Base-by-base conservation (phyloP, 2,113 vertebrate species). In the Brachyistius frenatus region DNA sequence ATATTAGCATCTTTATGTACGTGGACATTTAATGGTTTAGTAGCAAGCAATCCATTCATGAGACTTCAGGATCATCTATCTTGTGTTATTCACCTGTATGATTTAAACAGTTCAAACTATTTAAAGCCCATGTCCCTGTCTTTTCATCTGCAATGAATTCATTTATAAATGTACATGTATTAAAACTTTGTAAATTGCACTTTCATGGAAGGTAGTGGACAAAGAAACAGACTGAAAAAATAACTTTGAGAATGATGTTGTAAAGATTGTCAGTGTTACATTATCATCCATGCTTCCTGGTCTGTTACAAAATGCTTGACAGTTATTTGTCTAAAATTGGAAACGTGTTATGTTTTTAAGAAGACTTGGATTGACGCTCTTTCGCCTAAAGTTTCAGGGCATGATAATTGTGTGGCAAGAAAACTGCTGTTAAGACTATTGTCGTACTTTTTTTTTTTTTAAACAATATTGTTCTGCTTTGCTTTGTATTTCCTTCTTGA, bases 271-370 rank as follows among this genome's bases (percentile, higher is more conserved):
- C 53, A 73, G 52, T 84, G 76, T 87, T 69, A 54, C 31, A 66
- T 57, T 65, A 36, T 60, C 80, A 47, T 80, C 50, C 14, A 57
- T 64, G 33, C 53, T 62, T 73, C 33, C 60, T 2, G 1, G 46
- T 86, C 80, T 57, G 37, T 76, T 88, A 88, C 77, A 86, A 75
- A 73, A 75, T 33, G 15, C 54, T 65, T 6, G 14, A 37, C 36
- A 49, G 36, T 76, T 63, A 69, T 75, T 62, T 14, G 23, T 46
- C 9, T 13, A 55, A 66, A 14, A 55, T 56, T 41, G 5, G 1
- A 36, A 54, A 31, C 1, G 8, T 30, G 52, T 31, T 5, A 49
- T 60, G 39, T 46, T 53, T 82, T 37, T 23, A 47, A 47, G 15
- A 79, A 32, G 23, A 63, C 23, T 14, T 68, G 31, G 23, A 50